A percentile compares a stretch with the other conserved stretches of the same genome.
phyloP scores from a whole-genome alignment of 2,113 vertebrate genomes.

The Corydoras maculifer region DNA sequence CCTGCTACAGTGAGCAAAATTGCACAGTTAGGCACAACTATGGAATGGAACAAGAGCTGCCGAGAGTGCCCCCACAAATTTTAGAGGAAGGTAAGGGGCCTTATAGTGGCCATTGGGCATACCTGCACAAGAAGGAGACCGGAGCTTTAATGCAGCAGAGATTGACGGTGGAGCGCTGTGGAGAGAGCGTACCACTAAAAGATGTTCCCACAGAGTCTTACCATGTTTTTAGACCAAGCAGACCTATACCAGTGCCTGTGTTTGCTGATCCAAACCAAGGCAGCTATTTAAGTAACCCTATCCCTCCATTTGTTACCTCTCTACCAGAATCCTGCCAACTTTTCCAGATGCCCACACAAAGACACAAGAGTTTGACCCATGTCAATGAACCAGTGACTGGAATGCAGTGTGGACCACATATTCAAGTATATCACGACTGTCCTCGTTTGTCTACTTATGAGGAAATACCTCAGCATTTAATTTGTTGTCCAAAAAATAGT shows the following conservation, averaged over 20 bases:
- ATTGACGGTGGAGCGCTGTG: constrained; percentile 43
- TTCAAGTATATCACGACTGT: constrained; percentile 58
- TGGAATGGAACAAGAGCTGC: constrained; percentile 46
- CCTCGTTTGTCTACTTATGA: constrained; percentile 58
- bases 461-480: constrained; percentile 53
- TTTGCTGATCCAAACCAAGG: constrained; percentile 59
- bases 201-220: constrained; percentile 51
- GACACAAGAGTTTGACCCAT: constrained; percentile 48
- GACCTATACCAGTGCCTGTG: constrained; percentile 40
- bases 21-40: constrained; percentile 57
- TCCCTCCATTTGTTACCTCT: constrained; percentile 49
- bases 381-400: constrained; percentile 59
- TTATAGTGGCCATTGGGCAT: constrained; percentile 42
- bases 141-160: constrained; percentile 46
- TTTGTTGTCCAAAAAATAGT: constrained; percentile 64
- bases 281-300: constrained; percentile 49
- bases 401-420: constrained; percentile 42
- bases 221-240: constrained; percentile 39
- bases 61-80: constrained; percentile 48
- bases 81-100: constrained; percentile 65
- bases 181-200: constrained; percentile 43
- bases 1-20: constrained; percentile 62
- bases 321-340: constrained; percentile 58
- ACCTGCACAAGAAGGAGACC: constrained; percentile 49
- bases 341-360: constrained; percentile 45